Conservation (phyloP, 2,797 vertebrate species). For the Danio kyathit region DNA sequence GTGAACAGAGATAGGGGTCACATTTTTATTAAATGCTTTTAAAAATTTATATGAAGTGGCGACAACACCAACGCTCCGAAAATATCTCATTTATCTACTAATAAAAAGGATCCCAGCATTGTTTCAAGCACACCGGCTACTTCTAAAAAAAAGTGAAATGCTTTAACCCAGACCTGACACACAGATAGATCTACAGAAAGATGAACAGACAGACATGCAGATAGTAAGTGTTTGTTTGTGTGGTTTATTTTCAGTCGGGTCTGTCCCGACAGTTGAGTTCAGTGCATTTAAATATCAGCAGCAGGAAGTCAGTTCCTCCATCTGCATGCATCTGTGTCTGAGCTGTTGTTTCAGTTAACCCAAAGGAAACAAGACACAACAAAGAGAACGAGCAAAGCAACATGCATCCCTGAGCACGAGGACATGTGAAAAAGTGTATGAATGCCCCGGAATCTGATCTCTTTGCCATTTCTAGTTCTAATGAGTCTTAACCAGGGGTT, state of each 20-base stretch:
- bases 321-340: constrained; percentile 30
- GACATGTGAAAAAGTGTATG: no score
- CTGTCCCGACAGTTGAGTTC: constrained; percentile 46
- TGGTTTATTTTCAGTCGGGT: constrained; percentile 38
- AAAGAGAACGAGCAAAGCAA: neutral
- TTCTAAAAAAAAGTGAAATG: neutral
- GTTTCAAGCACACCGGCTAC: no score
- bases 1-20: constrained; percentile 44
- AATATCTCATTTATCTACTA: no score
- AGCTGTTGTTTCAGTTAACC: constrained; percentile 14
- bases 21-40: no score
- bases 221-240: neutral
- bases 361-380: constrained; percentile 22
- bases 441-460: no score
- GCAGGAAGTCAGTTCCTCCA: constrained; percentile 51
- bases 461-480: no score
- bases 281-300: constrained; percentile 53
- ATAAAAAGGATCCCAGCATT: no score
- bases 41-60: no score
- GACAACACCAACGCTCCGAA: no score
- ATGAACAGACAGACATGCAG: neutral
- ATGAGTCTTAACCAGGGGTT: no score
- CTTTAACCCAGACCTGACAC: neutral
- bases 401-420: neutral
- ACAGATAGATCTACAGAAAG: neutral